Evolutionary conservation across 2,888 invertebrate genomes (phyloP).

Genomic region (Tachina fera): DNA sequence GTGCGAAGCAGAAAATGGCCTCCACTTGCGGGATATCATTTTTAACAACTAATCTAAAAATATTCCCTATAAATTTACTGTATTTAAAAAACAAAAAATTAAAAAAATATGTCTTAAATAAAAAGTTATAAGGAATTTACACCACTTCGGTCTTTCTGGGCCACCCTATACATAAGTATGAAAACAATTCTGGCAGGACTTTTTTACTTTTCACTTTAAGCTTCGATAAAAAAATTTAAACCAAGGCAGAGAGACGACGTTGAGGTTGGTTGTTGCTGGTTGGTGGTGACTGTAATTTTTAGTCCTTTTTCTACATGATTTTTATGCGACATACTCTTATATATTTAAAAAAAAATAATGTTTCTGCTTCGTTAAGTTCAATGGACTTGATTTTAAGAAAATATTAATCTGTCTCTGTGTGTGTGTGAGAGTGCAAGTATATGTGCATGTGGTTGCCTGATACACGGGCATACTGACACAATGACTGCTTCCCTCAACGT

Average conservation of each 20-base stretch:
- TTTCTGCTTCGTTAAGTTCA: conserved; percentile 66
- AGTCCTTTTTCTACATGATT: conserved; percentile 34
- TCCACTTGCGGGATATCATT: too few relatives aligned
- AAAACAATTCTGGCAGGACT: conserved; percentile 14
- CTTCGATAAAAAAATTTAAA: conserved; percentile 37
- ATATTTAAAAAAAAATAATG: conserved; percentile 23
- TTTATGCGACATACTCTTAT: conserved; percentile 14
- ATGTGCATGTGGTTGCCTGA: background rate
- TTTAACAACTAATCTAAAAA: too few relatives aligned
- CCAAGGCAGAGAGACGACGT: conserved; percentile 41
- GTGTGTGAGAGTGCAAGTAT: background rate
- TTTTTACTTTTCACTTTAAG: conserved; percentile 4
- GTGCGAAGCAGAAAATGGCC: too few relatives aligned
- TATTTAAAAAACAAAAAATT: too few relatives aligned
- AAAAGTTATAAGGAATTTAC: too few relatives aligned
- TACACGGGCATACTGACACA: background rate
- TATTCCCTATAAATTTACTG: too few relatives aligned
- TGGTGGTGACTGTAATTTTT: background rate
- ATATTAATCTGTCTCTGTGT: background rate
- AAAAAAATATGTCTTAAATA: too few relatives aligned
- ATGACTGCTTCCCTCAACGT: conserved; percentile 21
- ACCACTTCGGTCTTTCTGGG: too few relatives aligned
- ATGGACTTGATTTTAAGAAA: conserved; percentile 63
- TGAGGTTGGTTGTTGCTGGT: background rate
- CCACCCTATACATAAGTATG: conserved; percentile 4